phyloP scores from a whole-genome alignment of 1,140 invertebrate genomes.

The Drosophila sproati region DNA sequence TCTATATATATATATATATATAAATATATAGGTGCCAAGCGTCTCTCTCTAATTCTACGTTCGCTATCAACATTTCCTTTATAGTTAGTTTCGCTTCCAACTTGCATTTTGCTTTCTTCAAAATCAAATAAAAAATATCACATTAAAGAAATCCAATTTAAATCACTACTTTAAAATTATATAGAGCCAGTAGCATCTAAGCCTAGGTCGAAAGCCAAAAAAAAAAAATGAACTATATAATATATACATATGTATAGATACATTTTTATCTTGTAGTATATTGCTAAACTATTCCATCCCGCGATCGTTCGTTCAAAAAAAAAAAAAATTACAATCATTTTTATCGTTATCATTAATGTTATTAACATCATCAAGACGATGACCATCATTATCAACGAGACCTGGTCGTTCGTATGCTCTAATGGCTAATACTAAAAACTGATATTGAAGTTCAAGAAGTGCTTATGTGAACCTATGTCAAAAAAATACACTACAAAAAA shows the following conservation, averaged over 20 bases:
- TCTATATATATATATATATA: too few relatives aligned
- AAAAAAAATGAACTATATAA: slow-evolving; percentile 9
- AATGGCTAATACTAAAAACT: slow-evolving; percentile 61
- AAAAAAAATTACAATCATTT: neutral
- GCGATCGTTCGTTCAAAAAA: slow-evolving; percentile 13
- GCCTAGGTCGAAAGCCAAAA: slow-evolving; percentile 37
- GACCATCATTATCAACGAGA: neutral
- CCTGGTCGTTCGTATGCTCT: slow-evolving; percentile 35
- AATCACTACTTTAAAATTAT: slow-evolving; percentile 57
- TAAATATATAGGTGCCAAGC: neutral
- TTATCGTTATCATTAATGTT: slow-evolving; percentile 6
- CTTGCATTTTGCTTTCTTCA: slow-evolving; percentile 47
- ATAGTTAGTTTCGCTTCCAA: slow-evolving; percentile 38
- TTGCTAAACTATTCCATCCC: slow-evolving; percentile 18
- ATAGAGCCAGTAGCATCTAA: slow-evolving; percentile 11
- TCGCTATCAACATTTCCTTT: slow-evolving; percentile 23
- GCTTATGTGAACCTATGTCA: slow-evolving; percentile 55
- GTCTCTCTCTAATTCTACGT: slow-evolving; percentile 17
- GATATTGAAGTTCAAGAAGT: slow-evolving; percentile 70
- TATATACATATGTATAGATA: slow-evolving; percentile 6
- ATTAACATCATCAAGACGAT: slow-evolving; percentile 19
- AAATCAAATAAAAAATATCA: slow-evolving; percentile 78
- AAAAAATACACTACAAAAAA: slow-evolving; percentile 26
- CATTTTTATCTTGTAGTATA: neutral
- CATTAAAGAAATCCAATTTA: slow-evolving; percentile 79